Percentiles rank a stretch among this genome's conserved stretches.
Evolutionary conservation across 2,888 invertebrate species (phyloP).

Genomic region (Pemphredon lugubris): DNA sequence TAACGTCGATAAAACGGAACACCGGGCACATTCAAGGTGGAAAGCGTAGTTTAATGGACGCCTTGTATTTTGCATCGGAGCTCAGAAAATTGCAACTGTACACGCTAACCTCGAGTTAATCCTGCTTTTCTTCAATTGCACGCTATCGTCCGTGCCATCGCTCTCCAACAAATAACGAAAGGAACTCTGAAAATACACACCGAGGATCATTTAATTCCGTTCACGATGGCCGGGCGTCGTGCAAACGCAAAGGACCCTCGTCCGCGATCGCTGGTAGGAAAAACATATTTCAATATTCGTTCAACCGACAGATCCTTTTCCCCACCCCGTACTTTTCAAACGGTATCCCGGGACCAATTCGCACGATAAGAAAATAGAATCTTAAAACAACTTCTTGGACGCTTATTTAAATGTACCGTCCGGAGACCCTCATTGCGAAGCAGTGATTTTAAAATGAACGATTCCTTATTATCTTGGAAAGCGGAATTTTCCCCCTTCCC

Average conservation of each 20-base stretch:
- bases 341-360: too few species aligned
- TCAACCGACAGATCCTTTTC: too few species aligned
- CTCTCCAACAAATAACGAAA: neutral
- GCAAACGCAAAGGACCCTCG: too few species aligned
- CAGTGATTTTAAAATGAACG: conserved; percentile 27
- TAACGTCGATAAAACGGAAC: conserved; percentile 39
- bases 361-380: too few species aligned
- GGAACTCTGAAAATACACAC: neutral
- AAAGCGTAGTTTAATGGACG: conserved; percentile 41
- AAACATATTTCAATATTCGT: too few species aligned
- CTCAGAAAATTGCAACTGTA: conserved; percentile 15
- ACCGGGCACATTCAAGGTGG: conserved; percentile 23
- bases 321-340: too few species aligned
- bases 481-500: neutral
- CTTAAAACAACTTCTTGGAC: too few species aligned
- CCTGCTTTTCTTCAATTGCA: conserved; percentile 10
- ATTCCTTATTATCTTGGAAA: conserved; percentile 8
- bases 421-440: conserved; percentile 5
- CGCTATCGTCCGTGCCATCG: neutral
- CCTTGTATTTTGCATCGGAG: conserved; percentile 11
- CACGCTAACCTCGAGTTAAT: conserved; percentile 17
- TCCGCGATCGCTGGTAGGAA: too few species aligned
- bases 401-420: neutral
- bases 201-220: too few species aligned
- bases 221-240: too few species aligned